These are phyloP conservation scores for Dromiciops gliroides DNA, from an alignment of 2,113 vertebrate species.

Conservation along the genomic window DNA sequence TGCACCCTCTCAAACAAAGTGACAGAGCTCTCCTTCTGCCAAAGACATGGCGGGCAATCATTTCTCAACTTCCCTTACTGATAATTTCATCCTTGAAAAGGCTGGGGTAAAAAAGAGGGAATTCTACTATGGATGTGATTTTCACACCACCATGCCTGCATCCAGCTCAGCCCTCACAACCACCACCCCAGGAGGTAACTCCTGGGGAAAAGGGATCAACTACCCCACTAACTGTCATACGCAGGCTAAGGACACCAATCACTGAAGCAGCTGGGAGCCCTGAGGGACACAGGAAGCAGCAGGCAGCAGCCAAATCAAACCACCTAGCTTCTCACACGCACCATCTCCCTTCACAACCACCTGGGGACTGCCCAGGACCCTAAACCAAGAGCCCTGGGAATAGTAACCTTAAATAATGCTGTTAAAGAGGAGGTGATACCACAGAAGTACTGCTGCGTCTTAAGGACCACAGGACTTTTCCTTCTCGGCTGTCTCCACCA, in stretches of 20 bases:
- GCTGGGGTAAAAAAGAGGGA: not conserved
- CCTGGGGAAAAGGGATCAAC: not conserved
- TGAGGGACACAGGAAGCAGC: not conserved
- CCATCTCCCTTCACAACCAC: not conserved
- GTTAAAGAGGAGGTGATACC: not conserved
- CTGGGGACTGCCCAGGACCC: too few relatives aligned
- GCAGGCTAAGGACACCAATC: not conserved
- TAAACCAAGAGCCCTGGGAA: not conserved
- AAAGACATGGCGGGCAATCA: not conserved
- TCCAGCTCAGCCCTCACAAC: not conserved
- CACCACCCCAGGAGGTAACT: too few relatives aligned
- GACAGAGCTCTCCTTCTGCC: too few relatives aligned
- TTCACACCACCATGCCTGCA: too few relatives aligned
- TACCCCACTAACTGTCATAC: not conserved
- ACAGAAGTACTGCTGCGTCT: not conserved
- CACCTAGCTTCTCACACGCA: too few relatives aligned
- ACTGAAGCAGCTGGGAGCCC: not conserved
- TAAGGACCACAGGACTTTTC: too few relatives aligned
- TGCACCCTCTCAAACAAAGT: not conserved
- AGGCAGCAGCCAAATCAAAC: not conserved
- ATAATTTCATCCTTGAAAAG: not conserved
- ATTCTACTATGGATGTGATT: not conserved
- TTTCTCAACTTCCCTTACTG: not conserved
- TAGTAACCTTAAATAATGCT: not conserved
- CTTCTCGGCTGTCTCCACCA: not conserved